phyloP scores from a whole-genome alignment of 2,113 vertebrate genomes.

The Malurus alboscapulatus region DNA sequence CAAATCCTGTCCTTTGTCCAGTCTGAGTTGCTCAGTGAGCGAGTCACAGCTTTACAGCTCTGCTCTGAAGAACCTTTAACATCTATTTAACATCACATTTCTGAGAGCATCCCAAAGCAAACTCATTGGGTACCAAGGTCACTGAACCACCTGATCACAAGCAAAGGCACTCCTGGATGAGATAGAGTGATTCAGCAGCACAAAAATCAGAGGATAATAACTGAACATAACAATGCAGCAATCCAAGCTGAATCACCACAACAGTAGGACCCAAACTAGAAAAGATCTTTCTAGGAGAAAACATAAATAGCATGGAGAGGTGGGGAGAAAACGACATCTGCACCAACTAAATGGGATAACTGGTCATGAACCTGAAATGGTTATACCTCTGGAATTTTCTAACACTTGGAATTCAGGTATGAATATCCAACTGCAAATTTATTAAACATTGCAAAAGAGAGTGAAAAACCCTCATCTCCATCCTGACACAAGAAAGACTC shows the following conservation, averaged over 20 bases:
- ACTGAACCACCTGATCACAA: not conserved
- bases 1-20: not conserved
- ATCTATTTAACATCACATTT: not conserved
- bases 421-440: not conserved
- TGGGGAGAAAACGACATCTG: not conserved
- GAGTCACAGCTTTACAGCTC: not conserved
- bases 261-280: not conserved
- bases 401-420: not conserved
- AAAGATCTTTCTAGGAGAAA: not conserved
- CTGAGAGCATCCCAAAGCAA: not conserved
- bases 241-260: not conserved
- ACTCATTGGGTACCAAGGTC: not conserved
- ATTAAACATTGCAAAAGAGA: not conserved
- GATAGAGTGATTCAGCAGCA: constrained; percentile 48
- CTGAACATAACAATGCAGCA: not conserved
- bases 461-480: not conserved
- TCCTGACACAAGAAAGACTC: not conserved
- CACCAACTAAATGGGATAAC: not conserved
- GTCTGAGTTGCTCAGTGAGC: not conserved
- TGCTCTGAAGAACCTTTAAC: not conserved
- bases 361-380: not conserved
- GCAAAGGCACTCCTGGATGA: not conserved
- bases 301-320: not conserved
- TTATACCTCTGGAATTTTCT: not conserved
- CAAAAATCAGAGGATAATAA: not conserved